A percentile compares a stretch with the other conserved stretches of the same genome.
Evolutionary conservation across 2,888 invertebrate genomes (phyloP).

Genomic region (Orchestes rusci): DNA sequence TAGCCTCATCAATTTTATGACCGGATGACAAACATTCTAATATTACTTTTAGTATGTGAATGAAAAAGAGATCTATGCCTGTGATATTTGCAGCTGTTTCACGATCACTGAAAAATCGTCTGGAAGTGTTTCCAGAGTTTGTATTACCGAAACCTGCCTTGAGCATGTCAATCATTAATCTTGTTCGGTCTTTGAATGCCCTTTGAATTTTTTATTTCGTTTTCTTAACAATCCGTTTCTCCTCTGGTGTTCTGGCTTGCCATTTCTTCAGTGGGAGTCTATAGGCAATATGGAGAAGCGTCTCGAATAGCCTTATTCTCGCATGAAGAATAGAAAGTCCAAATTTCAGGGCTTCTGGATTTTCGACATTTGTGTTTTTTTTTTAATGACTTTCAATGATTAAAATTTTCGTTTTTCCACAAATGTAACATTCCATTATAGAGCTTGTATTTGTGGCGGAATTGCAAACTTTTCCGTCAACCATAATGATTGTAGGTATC

Average conservation of each 20-base stretch:
- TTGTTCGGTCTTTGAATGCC: not conserved
- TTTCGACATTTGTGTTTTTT: not conserved
- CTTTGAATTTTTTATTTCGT: not conserved
- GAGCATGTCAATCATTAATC: slow-evolving; percentile 2
- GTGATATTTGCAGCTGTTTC: not conserved
- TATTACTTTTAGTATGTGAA: slow-evolving; percentile 1
- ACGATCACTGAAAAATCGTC: slow-evolving; percentile 2
- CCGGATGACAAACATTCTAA: not conserved
- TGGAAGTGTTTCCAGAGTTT: not conserved
- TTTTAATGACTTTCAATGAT: not conserved
- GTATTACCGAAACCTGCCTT: slow-evolving; percentile 1
- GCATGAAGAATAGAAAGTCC: too few relatives aligned
- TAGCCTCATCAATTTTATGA: not conserved
- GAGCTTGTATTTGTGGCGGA: not conserved
- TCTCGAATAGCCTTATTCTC: not conserved
- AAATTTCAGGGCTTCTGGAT: too few relatives aligned
- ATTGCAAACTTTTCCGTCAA: not conserved
- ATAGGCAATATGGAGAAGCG: not conserved
- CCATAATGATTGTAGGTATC: not conserved
- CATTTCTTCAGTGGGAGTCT: not conserved
- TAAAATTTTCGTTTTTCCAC: not conserved
- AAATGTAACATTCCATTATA: not conserved
- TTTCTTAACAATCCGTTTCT: not conserved
- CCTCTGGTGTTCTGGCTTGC: not conserved
- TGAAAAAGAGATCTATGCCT: not conserved